Evolutionary conservation across 2,888 invertebrate genomes (phyloP).

Genomic region (Erebia palarica): DNA sequence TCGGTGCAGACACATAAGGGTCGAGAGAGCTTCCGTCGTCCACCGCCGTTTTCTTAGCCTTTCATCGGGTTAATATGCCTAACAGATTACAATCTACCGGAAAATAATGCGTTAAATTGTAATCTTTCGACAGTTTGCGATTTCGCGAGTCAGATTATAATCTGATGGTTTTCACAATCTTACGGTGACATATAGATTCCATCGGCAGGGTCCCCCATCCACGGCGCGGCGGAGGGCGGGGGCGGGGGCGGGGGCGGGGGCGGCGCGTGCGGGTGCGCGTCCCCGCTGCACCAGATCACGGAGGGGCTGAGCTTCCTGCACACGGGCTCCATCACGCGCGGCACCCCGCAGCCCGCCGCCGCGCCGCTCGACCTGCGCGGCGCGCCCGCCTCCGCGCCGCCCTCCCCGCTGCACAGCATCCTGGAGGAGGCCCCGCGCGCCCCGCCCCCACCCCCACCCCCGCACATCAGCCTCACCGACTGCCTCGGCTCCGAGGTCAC

Average conservation of each 20-base stretch:
- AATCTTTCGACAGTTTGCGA: no score
- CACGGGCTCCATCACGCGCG: constrained; percentile 86
- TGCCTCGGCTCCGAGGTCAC: constrained; percentile 93
- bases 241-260: no score
- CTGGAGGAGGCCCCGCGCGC: constrained; percentile 74
- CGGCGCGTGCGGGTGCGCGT: constrained; percentile 60
- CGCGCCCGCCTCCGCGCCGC: constrained; percentile 81
- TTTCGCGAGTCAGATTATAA: no score
- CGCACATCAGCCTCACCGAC: constrained; percentile 96
- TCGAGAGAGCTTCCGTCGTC: no score
- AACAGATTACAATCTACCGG: no score
- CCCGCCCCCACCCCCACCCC: constrained; percentile 78
- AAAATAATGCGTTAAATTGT: no score
- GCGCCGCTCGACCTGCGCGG: constrained; percentile 81
- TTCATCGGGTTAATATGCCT: no score
- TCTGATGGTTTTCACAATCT: no score
- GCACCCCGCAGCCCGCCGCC: constrained; percentile 85
- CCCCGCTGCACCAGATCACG: constrained; percentile 85
- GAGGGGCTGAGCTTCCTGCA: constrained; percentile 88
- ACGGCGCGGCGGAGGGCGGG: constrained; percentile 51
- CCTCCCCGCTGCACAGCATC: constrained; percentile 89
- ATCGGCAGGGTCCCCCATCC: constrained; percentile 60
- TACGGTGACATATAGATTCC: no score
- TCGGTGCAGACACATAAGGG: no score
- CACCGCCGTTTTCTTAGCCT: no score